These are phyloP conservation scores for Athene noctua DNA, from an alignment of 2,113 vertebrate species.

Conservation along the genomic window DNA sequence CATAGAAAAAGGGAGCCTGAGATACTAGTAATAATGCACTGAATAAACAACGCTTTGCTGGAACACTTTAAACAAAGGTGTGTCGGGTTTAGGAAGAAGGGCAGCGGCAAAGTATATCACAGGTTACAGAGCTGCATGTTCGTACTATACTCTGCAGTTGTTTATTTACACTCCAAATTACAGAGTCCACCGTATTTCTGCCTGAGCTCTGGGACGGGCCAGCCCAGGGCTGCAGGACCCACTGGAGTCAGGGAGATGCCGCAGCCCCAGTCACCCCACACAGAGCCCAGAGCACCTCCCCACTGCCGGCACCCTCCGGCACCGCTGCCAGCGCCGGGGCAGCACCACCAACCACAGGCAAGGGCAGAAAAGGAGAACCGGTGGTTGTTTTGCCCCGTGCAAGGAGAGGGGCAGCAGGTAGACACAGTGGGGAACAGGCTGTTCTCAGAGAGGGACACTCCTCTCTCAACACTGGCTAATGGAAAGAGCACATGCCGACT, in stretches of 20 bases:
- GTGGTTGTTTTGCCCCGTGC: rapidly evolving
- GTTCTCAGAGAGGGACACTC: neutral
- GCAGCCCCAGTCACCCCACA: neutral
- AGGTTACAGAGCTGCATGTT: neutral
- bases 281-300: neutral
- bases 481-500: neutral
- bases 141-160: neutral
- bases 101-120: neutral
- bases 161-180: neutral
- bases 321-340: rapidly evolving
- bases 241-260: neutral
- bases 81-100: slow-evolving; percentile 13
- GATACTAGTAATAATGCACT: slow-evolving; percentile 46
- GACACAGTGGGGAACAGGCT: neutral
- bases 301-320: rapidly evolving
- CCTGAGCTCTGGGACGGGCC: neutral
- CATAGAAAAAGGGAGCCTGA: slow-evolving; percentile 16
- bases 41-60: slow-evolving; percentile 42
- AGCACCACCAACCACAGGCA: neutral
- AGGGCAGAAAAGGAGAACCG: neutral
- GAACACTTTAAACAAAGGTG: slow-evolving; percentile 59
- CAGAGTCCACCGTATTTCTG: neutral
- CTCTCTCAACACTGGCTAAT: slow-evolving; percentile 34
- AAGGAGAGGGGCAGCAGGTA: neutral
- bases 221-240: neutral